Base-by-base conservation (phyloP, 2,888 invertebrate genomes). In the Allygus modestus region DNA sequence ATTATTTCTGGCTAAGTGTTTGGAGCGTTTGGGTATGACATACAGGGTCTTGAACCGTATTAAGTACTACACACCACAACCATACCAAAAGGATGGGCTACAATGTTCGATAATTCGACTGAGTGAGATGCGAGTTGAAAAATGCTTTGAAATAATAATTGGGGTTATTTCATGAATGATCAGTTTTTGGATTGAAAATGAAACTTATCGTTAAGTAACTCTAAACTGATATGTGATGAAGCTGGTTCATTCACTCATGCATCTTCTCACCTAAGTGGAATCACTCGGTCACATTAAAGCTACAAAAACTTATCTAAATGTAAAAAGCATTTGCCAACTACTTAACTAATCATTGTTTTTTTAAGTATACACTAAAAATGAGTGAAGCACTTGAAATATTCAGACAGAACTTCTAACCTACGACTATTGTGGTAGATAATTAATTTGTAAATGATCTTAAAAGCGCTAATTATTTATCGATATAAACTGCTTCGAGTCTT, bases 41-140 rank as follows among this genome's bases (percentile, higher is more conserved):
- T 17, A 69, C 37, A 73, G 23, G 73, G 41, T 73, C 73, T 73
- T 73, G 73, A 73, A 73, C 73, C 73, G 73, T 73, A 41, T 28
- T 46, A 77, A 77, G 77, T 51, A 51, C 77, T 77, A 77, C 77
- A 77, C 77, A 77, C 77, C 77, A 77, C 51, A 77, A 77, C 77
- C 51, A 77, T 2, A 73, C 37, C 73, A 69, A 69, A 69, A 69
- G 41, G 73, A 73, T 73, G 73, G 73, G 43, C 73, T 23, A 73
- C 73, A 43, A 73, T 73, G 73, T 73, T 41, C 73, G 41, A 73
- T 41, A 41, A 20, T 20, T 69, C 33, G 23, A 54, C 54, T 54
- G 54, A 23, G 54, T 54, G 54, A 54, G 54, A 23, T 23, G 23
- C 54, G 20, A 46, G 12, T 54, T 54, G 23, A 7, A 54, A 54